These are phyloP conservation scores for Dryomyza anilis DNA, from an alignment of 2,888 invertebrate genomes.

Conservation along the genomic window DNA sequence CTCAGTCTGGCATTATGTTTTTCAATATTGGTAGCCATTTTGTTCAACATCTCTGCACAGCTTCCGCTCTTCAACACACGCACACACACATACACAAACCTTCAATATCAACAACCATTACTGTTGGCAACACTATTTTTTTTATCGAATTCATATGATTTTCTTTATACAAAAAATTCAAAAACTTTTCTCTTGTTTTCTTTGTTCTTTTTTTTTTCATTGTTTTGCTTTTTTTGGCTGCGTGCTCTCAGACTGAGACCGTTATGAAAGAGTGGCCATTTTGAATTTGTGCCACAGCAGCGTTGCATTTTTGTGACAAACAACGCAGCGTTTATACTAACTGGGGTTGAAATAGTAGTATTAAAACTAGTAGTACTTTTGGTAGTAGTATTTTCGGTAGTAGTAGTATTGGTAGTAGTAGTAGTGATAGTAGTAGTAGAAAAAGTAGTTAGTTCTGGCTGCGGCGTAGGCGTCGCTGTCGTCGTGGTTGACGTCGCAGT, in stretches of 20 bases:
- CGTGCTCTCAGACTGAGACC: background rate
- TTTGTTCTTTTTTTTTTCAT: background rate
- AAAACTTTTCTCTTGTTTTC: conserved; percentile 32
- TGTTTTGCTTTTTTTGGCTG: too few species aligned
- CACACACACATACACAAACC: too few species aligned
- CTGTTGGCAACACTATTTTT: conserved; percentile 46
- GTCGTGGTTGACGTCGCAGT: conserved; percentile 17
- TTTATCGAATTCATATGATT: conserved; percentile 5
- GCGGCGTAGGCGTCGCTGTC: conserved; percentile 5
- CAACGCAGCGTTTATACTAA: conserved; percentile 34
- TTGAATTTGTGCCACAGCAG: background rate
- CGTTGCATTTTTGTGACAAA: background rate
- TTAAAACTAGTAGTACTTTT: conserved; percentile 28
- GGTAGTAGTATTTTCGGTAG: conserved; percentile 28
- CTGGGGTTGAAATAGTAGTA: conserved; percentile 39
- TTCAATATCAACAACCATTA: conserved; percentile 44
- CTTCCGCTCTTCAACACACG: background rate
- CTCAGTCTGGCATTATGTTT: too few species aligned
- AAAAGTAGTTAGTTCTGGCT: conserved; percentile 9
- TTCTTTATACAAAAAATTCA: conserved; percentile 37
- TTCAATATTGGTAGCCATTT: background rate
- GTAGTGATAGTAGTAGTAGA: conserved; percentile 31
- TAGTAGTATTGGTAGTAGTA: conserved; percentile 24
- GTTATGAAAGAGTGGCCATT: background rate
- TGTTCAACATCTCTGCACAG: background rate